Evolutionary conservation across 2,113 vertebrate species (phyloP).

Genomic region (Phasianus colchicus): DNA sequence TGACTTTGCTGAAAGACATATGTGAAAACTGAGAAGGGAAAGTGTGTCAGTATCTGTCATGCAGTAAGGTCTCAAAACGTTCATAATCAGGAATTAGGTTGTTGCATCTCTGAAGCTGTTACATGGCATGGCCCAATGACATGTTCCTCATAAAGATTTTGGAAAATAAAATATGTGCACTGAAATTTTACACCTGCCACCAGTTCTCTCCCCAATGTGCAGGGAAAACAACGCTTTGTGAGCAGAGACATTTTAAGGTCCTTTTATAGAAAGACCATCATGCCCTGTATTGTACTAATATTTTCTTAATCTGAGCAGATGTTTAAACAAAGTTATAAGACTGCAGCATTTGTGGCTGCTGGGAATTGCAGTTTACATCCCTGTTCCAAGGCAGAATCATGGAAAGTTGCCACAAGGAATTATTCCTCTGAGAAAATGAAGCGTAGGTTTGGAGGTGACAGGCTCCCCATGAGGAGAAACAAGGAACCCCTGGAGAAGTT

Average conservation of each 20-base stretch:
- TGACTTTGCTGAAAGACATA: slow-evolving; percentile 39
- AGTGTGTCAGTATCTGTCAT: slow-evolving; percentile 63
- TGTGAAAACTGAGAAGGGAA: slow-evolving; percentile 38
- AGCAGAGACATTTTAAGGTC: slow-evolving; percentile 6
- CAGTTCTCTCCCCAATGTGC: background rate
- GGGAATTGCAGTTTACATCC: background rate
- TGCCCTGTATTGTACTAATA: slow-evolving; percentile 30
- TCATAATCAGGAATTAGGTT: slow-evolving; percentile 65
- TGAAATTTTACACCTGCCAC: slow-evolving; percentile 42
- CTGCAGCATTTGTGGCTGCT: background rate
- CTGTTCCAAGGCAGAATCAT: slow-evolving; percentile 22
- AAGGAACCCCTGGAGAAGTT: slow-evolving; percentile 67
- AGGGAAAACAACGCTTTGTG: background rate
- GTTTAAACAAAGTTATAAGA: slow-evolving; percentile 47
- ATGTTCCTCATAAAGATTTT: background rate
- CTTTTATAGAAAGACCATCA: slow-evolving; percentile 13
- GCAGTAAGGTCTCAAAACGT: slow-evolving; percentile 63
- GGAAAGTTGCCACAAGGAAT: slow-evolving; percentile 58
- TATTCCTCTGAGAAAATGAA: slow-evolving; percentile 20
- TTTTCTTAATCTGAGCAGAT: slow-evolving; percentile 61
- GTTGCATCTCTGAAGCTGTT: slow-evolving; percentile 60
- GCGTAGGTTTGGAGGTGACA: slow-evolving; percentile 62
- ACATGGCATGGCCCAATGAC: background rate
- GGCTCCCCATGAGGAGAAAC: slow-evolving; percentile 66
- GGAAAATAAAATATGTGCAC: background rate